Conservation (phyloP, 2,888 invertebrate genomes). For the Spodoptera littoralis region DNA sequence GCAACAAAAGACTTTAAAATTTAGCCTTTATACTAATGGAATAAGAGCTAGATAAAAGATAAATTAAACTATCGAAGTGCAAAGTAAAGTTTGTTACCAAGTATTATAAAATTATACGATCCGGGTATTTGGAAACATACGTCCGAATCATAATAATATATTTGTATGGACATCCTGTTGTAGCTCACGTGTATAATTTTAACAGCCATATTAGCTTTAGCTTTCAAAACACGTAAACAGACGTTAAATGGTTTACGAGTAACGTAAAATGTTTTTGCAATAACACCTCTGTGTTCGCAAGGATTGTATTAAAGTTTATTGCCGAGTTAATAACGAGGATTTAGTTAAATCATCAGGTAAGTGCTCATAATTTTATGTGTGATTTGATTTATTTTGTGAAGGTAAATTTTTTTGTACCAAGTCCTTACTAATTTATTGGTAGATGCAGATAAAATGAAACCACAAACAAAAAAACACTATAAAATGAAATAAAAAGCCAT, state of each 20-base stretch:
- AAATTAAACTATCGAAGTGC: conserved; percentile 24
- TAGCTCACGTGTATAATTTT: conserved; percentile 77
- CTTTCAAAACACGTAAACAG: conserved; percentile 79
- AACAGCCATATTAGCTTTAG: conserved; percentile 80
- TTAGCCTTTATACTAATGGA: conserved; percentile 2
- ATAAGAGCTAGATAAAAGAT: conserved; percentile 48
- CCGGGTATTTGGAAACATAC: conserved; percentile 81
- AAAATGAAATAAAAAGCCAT: no score
- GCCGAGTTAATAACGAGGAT: neutral
- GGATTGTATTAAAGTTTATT: conserved; percentile 24
- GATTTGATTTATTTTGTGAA: no score
- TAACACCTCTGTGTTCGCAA: conserved; percentile 45
- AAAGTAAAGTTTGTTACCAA: conserved; percentile 62
- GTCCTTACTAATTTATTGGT: no score
- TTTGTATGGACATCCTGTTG: conserved; percentile 74
- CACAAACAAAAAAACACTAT: no score
- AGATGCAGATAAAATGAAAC: no score
- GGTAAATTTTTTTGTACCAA: no score
- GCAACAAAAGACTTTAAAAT: neutral
- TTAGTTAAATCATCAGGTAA: neutral
- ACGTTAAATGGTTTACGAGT: conserved; percentile 74
- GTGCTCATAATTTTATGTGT: neutral
- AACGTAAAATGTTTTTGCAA: conserved; percentile 71
- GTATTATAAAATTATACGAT: conserved; percentile 82
- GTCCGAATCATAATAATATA: conserved; percentile 74